phyloP scores from a whole-genome alignment of 2,797 vertebrate genomes.

The Acanthornis magna region DNA sequence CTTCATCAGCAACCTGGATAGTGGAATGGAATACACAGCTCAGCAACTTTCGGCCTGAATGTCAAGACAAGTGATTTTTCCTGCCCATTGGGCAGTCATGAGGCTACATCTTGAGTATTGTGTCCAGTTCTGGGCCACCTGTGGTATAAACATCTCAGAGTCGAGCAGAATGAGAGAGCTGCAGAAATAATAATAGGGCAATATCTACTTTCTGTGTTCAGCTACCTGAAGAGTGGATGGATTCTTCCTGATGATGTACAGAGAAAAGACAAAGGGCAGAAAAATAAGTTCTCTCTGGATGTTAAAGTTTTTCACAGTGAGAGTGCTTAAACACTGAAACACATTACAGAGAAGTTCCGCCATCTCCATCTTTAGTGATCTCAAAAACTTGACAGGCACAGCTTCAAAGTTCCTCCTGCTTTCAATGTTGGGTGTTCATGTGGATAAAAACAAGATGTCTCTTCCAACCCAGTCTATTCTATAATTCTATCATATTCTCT shows the following conservation, averaged over 20 bases:
- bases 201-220: background rate
- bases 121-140: background rate
- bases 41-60: background rate
- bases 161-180: background rate
- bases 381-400: background rate
- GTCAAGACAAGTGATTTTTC: background rate
- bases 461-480: background rate
- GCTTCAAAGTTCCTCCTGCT: background rate
- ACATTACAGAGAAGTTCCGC: background rate
- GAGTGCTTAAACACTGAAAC: background rate
- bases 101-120: background rate
- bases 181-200: background rate
- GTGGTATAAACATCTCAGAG: background rate
- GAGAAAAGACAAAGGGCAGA: background rate
- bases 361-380: background rate
- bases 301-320: background rate
- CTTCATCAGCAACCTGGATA: background rate
- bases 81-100: background rate
- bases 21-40: background rate
- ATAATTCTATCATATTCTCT: background rate
- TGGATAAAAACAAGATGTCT: background rate
- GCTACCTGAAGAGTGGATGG: background rate
- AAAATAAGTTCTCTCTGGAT: background rate
- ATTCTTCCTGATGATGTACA: background rate
- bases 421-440: background rate